A percentile compares a stretch with the other conserved stretches of the same genome.
phyloP scores from a whole-genome alignment of 1,140 invertebrate genomes.

The Drosophila baimaii region DNA sequence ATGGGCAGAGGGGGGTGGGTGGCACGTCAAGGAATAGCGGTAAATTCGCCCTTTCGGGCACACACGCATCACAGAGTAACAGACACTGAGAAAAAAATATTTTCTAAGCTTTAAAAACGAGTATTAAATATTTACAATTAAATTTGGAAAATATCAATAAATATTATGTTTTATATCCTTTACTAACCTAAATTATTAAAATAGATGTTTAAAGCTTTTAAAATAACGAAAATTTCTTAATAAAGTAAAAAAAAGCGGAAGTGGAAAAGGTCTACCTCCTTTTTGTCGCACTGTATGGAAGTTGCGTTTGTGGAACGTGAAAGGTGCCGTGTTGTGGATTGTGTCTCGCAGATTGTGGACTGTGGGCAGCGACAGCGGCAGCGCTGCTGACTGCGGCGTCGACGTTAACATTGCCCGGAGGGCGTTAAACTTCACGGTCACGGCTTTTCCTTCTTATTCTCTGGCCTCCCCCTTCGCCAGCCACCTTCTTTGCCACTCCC shows the following conservation, averaged over 20 bases:
- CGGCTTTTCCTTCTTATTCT: conserved; percentile 74
- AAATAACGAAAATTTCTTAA: no score
- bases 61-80: conserved; percentile 15
- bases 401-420: conserved; percentile 69
- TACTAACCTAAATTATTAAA: no score
- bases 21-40: conserved; percentile 11
- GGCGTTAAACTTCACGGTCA: conserved; percentile 84
- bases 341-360: conserved; percentile 28
- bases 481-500: conserved; percentile 18
- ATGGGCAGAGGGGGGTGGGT: background rate
- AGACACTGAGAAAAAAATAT: background rate
- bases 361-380: conserved; percentile 10
- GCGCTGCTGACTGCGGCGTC: conserved; percentile 15
- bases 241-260: background rate
- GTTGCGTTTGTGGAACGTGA: conserved; percentile 1
- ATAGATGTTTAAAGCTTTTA: no score
- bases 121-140: background rate
- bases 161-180: no score
- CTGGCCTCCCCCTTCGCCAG: conserved; percentile 13
- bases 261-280: background rate
- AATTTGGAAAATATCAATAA: background rate
- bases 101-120: no score
- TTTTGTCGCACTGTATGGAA: background rate
- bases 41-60: conserved; percentile 22
- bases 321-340: conserved; percentile 25